Evolutionary conservation across 37 sponge, comb jelly and placozoan species (phyloP), one percentile per base, ranked within the genome.

Genomic region (Ianthella basta): DNA sequence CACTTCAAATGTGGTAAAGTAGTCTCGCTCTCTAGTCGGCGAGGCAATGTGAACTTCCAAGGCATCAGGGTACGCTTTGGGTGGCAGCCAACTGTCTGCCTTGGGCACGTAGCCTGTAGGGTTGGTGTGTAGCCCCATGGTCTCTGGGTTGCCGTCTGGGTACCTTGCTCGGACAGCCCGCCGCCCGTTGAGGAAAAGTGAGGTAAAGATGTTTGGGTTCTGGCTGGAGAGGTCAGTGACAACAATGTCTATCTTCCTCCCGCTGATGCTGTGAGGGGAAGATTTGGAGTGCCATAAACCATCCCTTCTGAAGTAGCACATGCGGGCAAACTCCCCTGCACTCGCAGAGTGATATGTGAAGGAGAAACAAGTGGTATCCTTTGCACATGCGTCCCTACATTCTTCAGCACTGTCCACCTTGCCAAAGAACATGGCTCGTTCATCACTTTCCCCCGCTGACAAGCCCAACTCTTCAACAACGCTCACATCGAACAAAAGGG

Each of bases 81-180:
- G 80, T 4, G 55, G 25, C 25, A 68, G 54, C 83, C 83, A 83
- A 14, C 29, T 23, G 4, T 68, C 83, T 4, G 69, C 83, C 15
- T 27, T 67, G 29, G 55, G 16, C 39, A 65, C 41, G 30, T 70
- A 85, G 0, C 79, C 77, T 30, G 68, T 75, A 14, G 75, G 75
- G 29, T 60, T 54, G 20, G 63, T 59, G 25, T 27, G 81, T 34
- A 88, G 80, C 23, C 93, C 93, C 67, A 74, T 70, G 35, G 80
- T 87, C 78, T 89, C 88, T 25, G 94, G 94, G 39, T 93, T 87
- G 24, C 88, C 94, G 77, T 93, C 83, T 27, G 94, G 94, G 61
- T 89, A 93, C 15, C 94, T 73, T 21, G 94, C 94, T 39, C 91
- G 85, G 57, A 87, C 82, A 25, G 85, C 87, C 37, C 92, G 81